Evolutionary conservation across 2,797 vertebrate species (phyloP), one percentile per base, ranked within the genome.

Genomic region (Hypotaenidia philippensis): DNA sequence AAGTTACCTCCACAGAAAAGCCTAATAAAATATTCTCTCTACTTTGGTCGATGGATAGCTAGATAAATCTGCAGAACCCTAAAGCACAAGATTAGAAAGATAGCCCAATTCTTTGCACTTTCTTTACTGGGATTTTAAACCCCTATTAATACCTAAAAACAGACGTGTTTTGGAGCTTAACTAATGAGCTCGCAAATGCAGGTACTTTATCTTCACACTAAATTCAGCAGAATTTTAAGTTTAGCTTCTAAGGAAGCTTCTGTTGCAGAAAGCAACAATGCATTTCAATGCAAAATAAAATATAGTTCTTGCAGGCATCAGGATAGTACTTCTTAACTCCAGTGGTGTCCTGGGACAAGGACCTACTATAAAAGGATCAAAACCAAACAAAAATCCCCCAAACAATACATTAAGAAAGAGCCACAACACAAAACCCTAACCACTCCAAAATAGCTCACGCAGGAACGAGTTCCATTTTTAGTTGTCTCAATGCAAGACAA

Each of bases 1-100:
- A 97, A 95, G 29, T 20, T 65, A 53, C n/a, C 29, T 89, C 32
- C 80, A 89, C 89, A 91, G 40, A 80, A 88, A 89, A 79, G 27
- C 29, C 13, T 61, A 49, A 63, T 47, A 64, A 69, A 71, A 89
- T 84, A 90, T 50, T 75, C 68, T 89, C 45, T 19, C 31, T 56
- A 44, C 13, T 69, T 89, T 63, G 3, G 20, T 44, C 44, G 85
- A 36, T 32, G 18, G 36, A 55, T 27, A 68, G 36, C 11, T 83
- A 56, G 25, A 59, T 38, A 57, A 76, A 31, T 13, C 31, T 55
- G 20, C 64, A 53, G 23, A 77, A 72, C 72, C 13, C 11, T 50
- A 4, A 59, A 89, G 11, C 1, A 2, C 32, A 70, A 57, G 64
- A 71, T 22, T 26, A 89, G 71, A 71, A 53, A 84, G 59, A 26